Evolutionary conservation across 2,888 invertebrate genomes (phyloP).

Genomic region (Ophion costatus): DNA sequence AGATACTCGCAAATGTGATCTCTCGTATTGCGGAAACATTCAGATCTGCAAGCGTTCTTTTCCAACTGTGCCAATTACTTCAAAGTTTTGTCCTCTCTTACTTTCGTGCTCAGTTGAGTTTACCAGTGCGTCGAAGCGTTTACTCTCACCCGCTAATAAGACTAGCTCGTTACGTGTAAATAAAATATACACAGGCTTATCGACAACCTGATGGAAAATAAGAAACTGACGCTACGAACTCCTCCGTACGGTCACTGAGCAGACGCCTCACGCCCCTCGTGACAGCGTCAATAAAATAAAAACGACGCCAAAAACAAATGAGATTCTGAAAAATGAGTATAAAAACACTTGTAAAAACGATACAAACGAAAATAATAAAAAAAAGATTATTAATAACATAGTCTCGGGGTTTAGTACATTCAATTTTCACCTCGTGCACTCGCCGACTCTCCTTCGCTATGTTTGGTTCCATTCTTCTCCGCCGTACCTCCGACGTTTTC

Average conservation of each 20-base stretch:
- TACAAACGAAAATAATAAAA: slow-evolving; percentile 24
- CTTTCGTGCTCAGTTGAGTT: neutral
- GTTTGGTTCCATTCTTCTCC: neutral
- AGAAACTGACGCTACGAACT: neutral
- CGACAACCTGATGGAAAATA: neutral
- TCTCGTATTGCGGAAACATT: slow-evolving; percentile 1
- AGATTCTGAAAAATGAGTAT: slow-evolving; percentile 5
- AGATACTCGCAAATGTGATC: slow-evolving; percentile 5
- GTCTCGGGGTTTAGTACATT: neutral
- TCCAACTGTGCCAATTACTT: neutral
- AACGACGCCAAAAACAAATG: neutral
- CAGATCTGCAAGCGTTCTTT: neutral
- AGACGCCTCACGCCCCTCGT: neutral
- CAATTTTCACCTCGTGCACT: neutral
- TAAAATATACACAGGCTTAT: slow-evolving; percentile 22
- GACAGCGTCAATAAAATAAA: neutral
- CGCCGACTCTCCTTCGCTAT: neutral
- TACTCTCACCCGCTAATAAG: slow-evolving; percentile 9
- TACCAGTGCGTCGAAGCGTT: neutral
- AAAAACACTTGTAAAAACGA: slow-evolving; percentile 37
- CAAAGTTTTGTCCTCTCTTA: neutral
- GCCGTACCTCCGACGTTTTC: neutral
- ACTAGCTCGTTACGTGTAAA: slow-evolving; percentile 40
- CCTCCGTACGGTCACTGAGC: neutral
- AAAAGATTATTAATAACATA: neutral